A percentile compares a stretch with the other conserved stretches of the same genome.
phyloP scores from a whole-genome alignment of 2,888 invertebrate species.

The Patella pellucida region DNA sequence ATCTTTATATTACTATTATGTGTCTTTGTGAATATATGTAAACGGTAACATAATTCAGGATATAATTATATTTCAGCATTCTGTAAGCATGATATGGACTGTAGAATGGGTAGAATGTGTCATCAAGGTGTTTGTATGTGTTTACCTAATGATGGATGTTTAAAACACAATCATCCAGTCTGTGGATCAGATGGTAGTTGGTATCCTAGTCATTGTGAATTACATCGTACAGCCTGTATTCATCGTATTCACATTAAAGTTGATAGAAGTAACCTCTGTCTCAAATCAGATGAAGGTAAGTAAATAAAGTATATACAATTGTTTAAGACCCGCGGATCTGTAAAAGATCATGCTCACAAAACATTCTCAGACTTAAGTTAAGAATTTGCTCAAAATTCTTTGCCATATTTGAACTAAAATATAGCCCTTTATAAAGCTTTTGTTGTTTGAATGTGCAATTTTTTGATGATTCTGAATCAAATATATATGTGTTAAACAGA shows the following conservation, averaged over 20 bases:
- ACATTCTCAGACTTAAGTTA: too few species aligned
- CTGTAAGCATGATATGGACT: conserved; percentile 77
- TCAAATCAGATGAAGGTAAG: conserved; percentile 14
- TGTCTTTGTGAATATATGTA: too few species aligned
- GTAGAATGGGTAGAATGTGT: conserved; percentile 78
- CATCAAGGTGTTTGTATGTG: conserved; percentile 77
- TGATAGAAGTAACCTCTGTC: conserved; percentile 50
- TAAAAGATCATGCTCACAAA: too few species aligned
- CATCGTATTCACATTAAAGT: conserved; percentile 59
- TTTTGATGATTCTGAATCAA: too few species aligned
- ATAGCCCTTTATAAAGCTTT: too few species aligned
- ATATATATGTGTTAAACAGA: too few species aligned
- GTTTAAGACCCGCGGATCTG: too few species aligned
- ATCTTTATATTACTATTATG: too few species aligned
- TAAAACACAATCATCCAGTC: conserved; percentile 61
- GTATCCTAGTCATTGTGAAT: conserved; percentile 69
- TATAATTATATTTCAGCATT: conserved; percentile 74
- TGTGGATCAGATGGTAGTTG: conserved; percentile 67
- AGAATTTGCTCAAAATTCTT: too few species aligned
- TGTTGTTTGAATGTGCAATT: too few species aligned
- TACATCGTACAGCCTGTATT: conserved; percentile 68
- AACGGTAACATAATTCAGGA: too few species aligned
- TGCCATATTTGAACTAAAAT: too few species aligned
- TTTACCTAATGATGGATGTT: conserved; percentile 42
- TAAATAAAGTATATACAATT: not conserved